These are phyloP conservation scores for Mylabris sibirica DNA, from an alignment of 2,888 invertebrate genomes.

Conservation along the genomic window DNA sequence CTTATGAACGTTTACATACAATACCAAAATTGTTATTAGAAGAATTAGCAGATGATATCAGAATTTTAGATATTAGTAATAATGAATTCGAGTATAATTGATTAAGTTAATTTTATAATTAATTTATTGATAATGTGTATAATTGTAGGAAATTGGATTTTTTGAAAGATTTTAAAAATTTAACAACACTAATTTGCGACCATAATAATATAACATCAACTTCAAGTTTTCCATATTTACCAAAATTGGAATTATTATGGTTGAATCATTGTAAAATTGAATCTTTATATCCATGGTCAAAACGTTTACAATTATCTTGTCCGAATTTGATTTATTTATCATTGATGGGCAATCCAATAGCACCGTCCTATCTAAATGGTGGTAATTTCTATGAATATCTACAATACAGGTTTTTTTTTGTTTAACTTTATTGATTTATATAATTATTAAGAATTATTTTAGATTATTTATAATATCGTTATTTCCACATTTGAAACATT, in stretches of 20 bases:
- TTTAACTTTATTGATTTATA: slow-evolving; percentile 1
- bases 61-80: slow-evolving; percentile 75
- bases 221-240: slow-evolving; percentile 74
- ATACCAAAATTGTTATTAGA: slow-evolving; percentile 72
- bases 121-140: too few relatives aligned
- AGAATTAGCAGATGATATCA: slow-evolving; percentile 68
- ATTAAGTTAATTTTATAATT: too few relatives aligned
- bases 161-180: slow-evolving; percentile 73
- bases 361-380: slow-evolving; percentile 79
- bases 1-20: slow-evolving; percentile 72
- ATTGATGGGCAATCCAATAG: slow-evolving; percentile 86
- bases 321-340: slow-evolving; percentile 79
- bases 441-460: slow-evolving; percentile 25
- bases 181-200: slow-evolving; percentile 83
- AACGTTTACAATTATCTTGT: slow-evolving; percentile 73
- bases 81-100: slow-evolving; percentile 75
- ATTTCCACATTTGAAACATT: slow-evolving; percentile 71
- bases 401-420: slow-evolving; percentile 73
- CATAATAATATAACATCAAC: slow-evolving; percentile 77
- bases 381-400: slow-evolving; percentile 78
- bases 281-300: slow-evolving; percentile 74
- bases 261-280: slow-evolving; percentile 69
- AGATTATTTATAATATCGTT: slow-evolving; percentile 79
- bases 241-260: slow-evolving; percentile 79
- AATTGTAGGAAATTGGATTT: slow-evolving; percentile 75